phyloP scores from a whole-genome alignment of 2,113 vertebrate species.

The Tenebrosternarchus preto region DNA sequence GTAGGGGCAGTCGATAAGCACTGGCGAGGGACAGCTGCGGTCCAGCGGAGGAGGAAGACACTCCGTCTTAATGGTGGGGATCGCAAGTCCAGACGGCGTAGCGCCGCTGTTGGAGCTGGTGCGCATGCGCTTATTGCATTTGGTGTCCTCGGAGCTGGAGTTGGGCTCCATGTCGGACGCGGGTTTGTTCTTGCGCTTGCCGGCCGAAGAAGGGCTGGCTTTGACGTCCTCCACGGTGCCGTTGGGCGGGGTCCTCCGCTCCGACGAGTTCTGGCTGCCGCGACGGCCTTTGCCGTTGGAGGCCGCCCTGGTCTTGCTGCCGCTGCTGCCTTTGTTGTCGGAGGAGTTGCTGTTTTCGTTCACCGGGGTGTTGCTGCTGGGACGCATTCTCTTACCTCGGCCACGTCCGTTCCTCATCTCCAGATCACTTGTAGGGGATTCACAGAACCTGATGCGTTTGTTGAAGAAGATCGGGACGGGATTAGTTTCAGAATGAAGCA shows the following conservation, averaged over 20 bases:
- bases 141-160: conserved; percentile 98
- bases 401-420: conserved; percentile 97
- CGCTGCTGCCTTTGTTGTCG: conserved; percentile 88
- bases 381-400: conserved; percentile 92
- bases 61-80: conserved; percentile 83
- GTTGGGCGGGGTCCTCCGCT: conserved; percentile 87
- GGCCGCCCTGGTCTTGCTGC: conserved; percentile 90
- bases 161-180: conserved; percentile 97
- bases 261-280: conserved; percentile 94
- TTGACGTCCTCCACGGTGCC: conserved; percentile 88
- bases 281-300: conserved; percentile 94
- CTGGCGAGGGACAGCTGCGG: conserved; percentile 91
- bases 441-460: conserved; percentile 85
- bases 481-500: background rate
- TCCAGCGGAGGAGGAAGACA: conserved; percentile 80
- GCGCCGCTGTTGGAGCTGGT: conserved; percentile 84
- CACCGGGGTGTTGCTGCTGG: conserved; percentile 91
- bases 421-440: conserved; percentile 96
- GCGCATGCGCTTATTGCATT: conserved; percentile 96
- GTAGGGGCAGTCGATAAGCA: conserved; percentile 97
- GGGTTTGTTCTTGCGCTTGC: conserved; percentile 93
- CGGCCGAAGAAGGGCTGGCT: conserved; percentile 90
- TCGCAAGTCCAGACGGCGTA: conserved; percentile 64
- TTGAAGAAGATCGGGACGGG: conserved; percentile 26
- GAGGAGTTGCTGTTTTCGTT: conserved; percentile 84